Percentiles rank a stretch among this genome's conserved stretches.
Evolutionary conservation across 2,113 vertebrate species (phyloP).

Genomic region (Oncorhynchus kisutch): DNA sequence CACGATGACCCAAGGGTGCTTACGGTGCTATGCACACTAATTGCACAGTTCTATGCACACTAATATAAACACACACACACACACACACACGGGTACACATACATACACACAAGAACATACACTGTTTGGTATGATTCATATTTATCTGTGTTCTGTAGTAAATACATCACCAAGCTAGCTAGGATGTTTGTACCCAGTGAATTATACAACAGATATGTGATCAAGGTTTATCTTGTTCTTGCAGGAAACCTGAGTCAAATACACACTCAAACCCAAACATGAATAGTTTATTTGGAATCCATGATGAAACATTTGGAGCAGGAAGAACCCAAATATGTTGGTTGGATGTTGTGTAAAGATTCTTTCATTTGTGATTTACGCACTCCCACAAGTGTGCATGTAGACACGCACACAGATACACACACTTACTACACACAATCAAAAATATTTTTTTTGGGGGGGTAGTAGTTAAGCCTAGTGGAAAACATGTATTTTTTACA

Average conservation of each 20-base stretch:
- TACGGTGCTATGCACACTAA: too few relatives aligned
- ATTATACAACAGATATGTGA: too few relatives aligned
- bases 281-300: background rate
- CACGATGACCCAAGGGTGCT: too few relatives aligned
- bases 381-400: conserved; percentile 17
- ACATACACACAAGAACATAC: background rate
- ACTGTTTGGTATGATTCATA: too few relatives aligned
- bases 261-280: background rate
- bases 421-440: background rate
- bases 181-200: too few relatives aligned
- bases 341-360: conserved; percentile 32
- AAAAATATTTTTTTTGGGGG: too few relatives aligned
- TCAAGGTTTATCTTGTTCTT: too few relatives aligned
- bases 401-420: background rate
- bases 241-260: too few relatives aligned
- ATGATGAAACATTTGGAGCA: conserved; percentile 45
- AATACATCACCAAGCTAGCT: background rate
- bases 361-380: conserved; percentile 24
- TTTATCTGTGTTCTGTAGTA: background rate
- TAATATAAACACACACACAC: background rate
- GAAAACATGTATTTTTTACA: too few relatives aligned
- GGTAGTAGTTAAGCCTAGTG: too few relatives aligned
- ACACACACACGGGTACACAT: conserved; percentile 4
- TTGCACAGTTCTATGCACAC: too few relatives aligned
- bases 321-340: conserved; percentile 24